Evolutionary conservation across 2,888 invertebrate species (phyloP), one percentile per base, ranked within the genome.

Genomic region (Hoplodrina blanda): DNA sequence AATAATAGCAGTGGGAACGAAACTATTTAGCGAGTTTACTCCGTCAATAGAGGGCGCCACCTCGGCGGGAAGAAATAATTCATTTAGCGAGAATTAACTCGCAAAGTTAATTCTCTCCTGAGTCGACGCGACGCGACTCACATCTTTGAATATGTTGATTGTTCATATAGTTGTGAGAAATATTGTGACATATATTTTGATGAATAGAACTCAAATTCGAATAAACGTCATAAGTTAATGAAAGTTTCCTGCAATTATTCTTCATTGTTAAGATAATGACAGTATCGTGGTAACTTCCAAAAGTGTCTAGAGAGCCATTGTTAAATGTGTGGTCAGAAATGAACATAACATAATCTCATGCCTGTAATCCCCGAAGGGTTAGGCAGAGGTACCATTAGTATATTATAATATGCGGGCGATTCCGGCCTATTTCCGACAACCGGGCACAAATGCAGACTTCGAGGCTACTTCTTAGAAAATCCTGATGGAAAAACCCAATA

Each of bases 21-120:
- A 95, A 95, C 95, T 95, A 94, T 95, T 95, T 94, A 95, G 95
- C 90, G 83, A 95, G 93, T 95, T 95, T 92, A 87, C 91, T 91
- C 85, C 90, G 94, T 94, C 95, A 95, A 95, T 95, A 95, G 91
- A 90, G 89, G 91, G 91, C 92, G 93, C 91, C 93, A 93, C 91
- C 91, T 91, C 88, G 89, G 81, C 91, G 92, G 91, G 89, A 89
- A 89, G 88, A 90, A 92, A 94, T 95, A 95, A 95, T 95, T 95
- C 94, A 95, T 95, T 95, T 95, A 95, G 90, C 79, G 82, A 76
- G 91, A 93, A 92, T 93, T 93, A 92, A 91, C 88, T 89, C 87
- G 90, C 88, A 88, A 90, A 89, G 87, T 89, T 89, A 85, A 79
- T 89, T n/a, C n/a, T n/a, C 90, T 88, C 88, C 75, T 74, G 89